Evolutionary conservation across 2,113 vertebrate genomes (phyloP), one percentile per base, ranked within the genome.

Genomic region (Rhegmatorhina hoffmannsi): DNA sequence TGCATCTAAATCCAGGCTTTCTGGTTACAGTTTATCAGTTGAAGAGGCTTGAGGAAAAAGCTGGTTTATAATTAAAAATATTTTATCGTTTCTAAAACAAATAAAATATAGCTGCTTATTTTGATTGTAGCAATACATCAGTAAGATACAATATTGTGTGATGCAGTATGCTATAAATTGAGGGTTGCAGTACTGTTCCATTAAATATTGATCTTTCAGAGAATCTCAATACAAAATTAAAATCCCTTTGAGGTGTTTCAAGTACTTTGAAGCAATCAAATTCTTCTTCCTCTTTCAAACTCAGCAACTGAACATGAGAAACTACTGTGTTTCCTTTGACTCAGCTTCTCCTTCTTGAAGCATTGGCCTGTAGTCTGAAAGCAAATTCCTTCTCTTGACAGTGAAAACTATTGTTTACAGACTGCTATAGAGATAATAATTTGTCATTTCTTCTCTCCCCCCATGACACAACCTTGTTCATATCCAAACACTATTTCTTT

Each of bases 171-270:
- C 73, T 78, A 28, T 94, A 89, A 96, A 91, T 81, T 85, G 79
- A 92, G 40, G 40, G 19, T 28, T 92, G 66, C 84, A 76, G 66
- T 84, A 60, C 56, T 77, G n/a, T 95, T 96, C 47, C 64, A 78
- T 96, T 92, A 95, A 91, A 91, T 94, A 94, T 90, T 92, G 94
- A 93, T 93, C 85, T 92, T 93, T 78, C 34, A 75, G 83, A 95
- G 66, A 94, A 90, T 94, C 73, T 78, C 73, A 93, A 50, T 86
- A 89, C 53, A 92, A 94, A 96, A 96, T 93, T 53, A 89, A 95
- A 96, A 89, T 94, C 73, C 76, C 86, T 87, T 8, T 2, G 2
- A 93, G 83, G 64, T 87, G 36, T 81, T 96, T 93, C 83, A 81
- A 55, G 60, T 93, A 87, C 85, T 89, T 90, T 78, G 90, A 92